phyloP scores from a whole-genome alignment of 2,888 invertebrate species.

The Thalpophila matura region DNA sequence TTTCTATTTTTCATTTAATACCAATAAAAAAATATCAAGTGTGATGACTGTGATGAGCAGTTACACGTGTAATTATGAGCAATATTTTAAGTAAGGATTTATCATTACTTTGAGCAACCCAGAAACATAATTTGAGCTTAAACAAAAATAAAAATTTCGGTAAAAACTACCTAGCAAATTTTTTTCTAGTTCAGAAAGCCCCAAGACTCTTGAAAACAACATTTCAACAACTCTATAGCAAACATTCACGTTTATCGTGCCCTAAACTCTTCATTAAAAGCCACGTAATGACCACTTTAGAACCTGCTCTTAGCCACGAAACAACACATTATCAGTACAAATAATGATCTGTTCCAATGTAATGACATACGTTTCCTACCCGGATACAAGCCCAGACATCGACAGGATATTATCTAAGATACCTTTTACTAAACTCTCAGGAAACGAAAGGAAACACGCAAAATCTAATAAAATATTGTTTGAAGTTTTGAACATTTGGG shows the following conservation, averaged over 20 bases:
- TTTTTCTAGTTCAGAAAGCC: too few relatives aligned
- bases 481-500: neutral
- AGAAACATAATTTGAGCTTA: too few relatives aligned
- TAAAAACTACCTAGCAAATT: too few relatives aligned
- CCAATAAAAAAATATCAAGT: too few relatives aligned
- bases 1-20: too few relatives aligned
- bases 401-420: conserved; percentile 62
- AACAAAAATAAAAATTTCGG: too few relatives aligned
- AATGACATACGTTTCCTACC: conserved; percentile 60
- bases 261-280: conserved; percentile 11
- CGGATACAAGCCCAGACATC: conserved; percentile 44
- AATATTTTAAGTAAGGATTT: too few relatives aligned
- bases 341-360: conserved; percentile 44
- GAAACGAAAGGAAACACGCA: conserved; percentile 19
- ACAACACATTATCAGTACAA: conserved; percentile 28
- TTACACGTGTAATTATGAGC: too few relatives aligned
- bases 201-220: too few relatives aligned
- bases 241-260: conserved; percentile 7
- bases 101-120: too few relatives aligned
- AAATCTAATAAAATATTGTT: conserved; percentile 24
- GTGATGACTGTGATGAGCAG: too few relatives aligned
- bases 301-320: conserved; percentile 25
- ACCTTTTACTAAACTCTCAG: conserved; percentile 28
- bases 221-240: neutral
- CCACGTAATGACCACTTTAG: conserved; percentile 9